Evolutionary conservation across 2,797 vertebrate species (phyloP), one percentile per base, ranked within the genome.

Genomic region (Gorsachius magnificus): DNA sequence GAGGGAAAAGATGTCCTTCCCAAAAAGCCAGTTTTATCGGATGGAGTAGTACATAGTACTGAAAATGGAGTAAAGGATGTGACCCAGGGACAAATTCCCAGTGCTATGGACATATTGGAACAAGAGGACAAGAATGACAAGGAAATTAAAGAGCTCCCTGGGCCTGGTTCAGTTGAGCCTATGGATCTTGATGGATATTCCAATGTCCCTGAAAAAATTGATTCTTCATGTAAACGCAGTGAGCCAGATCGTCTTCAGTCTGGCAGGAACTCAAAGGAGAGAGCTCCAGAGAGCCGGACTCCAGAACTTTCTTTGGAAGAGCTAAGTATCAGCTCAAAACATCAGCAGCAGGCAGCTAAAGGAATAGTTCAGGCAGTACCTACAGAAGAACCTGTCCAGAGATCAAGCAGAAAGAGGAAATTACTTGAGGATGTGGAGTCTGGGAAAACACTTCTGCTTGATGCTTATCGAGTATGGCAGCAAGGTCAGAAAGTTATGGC

Each of bases 381-480:
- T 2, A 78, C 93, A 35, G 97, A 98, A 43, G 99, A 99, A 75
- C 95, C 96, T 35, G 74, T 97, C 29, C 98, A 98, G 53, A 98
- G 98, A 88, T 98, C 98, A 70, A 99, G 95, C 97, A 98, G 99
- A 86, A 99, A 99, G 96, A 98, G 99, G 96, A 99, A 99, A 88
- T 98, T 99, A 60, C 96, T 99, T 20, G 99, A 99, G 89, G 99
- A 99, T 53, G 98, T 98, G 1, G 99, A 99, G 97, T 99, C 99
- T 0, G 99, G 99, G 93, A 99, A 99, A 97, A 99, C 98, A 0
- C 98, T 99, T 13, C 98, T 99, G 36, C 98, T 99, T 9, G 99
- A 99, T 7, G 99, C 99, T 14, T 99, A 99, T 93, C 98, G 99
- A 8, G 99, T 99, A 35, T 99, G 99, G 99, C 99, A 99, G 97